Conservation (phyloP, 1,140 invertebrate species). For the Paramacrobiotus metropolitanus region DNA sequence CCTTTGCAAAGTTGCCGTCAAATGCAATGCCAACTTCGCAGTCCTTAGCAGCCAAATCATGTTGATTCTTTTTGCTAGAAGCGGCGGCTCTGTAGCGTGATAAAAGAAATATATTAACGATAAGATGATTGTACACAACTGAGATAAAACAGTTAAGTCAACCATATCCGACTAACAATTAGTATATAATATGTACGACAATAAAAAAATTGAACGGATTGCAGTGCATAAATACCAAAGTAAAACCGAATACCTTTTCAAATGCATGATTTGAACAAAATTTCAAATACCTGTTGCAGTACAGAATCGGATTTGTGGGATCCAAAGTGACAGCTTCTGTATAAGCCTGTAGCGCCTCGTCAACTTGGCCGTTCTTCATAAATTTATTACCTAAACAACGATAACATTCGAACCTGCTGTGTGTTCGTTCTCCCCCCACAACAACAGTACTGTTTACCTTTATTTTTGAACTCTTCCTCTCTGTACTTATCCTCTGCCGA, state of each 20-base stretch:
- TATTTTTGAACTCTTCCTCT: not conserved
- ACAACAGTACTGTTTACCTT: too few relatives aligned
- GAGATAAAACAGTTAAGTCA: constrained; percentile 6
- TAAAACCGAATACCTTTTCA: too few relatives aligned
- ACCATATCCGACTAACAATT: too few relatives aligned
- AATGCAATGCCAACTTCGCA: constrained; percentile 62
- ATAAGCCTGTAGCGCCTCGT: not conserved
- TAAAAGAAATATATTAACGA: constrained; percentile 10
- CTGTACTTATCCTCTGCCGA: not conserved
- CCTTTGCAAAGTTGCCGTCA: constrained; percentile 74
- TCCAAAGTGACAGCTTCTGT: constrained; percentile 48
- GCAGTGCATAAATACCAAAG: not conserved
- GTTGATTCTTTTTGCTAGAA: constrained; percentile 55
- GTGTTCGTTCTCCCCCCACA: not conserved
- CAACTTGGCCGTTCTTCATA: not conserved
- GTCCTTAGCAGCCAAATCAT: constrained; percentile 57
- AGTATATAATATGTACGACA: not conserved
- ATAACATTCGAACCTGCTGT: not conserved
- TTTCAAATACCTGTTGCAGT: constrained; percentile 42
- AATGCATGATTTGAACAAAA: too few relatives aligned
- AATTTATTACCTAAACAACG: not conserved
- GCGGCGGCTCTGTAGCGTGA: constrained; percentile 45
- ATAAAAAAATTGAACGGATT: not conserved
- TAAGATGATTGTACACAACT: constrained; percentile 1
- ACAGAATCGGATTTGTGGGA: constrained; percentile 67